A percentile compares a stretch with the other conserved stretches of the same genome.
Evolutionary conservation across 1,140 invertebrate species (phyloP).

Genomic region (Caenorhabditis inopinata): DNA sequence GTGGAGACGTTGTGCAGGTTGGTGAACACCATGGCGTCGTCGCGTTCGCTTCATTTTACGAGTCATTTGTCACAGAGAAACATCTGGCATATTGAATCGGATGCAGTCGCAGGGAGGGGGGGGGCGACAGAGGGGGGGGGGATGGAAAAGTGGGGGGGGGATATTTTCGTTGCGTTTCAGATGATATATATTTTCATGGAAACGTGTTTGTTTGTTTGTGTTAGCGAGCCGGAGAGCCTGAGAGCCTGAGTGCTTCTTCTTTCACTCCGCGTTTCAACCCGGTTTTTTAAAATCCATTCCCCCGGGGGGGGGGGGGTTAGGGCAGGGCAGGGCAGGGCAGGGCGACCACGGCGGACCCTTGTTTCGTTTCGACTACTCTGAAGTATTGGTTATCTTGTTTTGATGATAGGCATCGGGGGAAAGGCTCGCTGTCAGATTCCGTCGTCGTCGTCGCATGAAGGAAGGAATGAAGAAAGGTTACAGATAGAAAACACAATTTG

Average conservation of each 20-base stretch:
- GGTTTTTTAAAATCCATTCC: conserved; percentile 2
- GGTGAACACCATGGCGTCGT: too few species aligned
- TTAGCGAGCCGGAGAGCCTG: too few species aligned
- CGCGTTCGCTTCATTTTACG: background rate
- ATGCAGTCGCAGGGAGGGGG: too few species aligned
- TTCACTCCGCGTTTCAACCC: background rate
- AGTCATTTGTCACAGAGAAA: background rate
- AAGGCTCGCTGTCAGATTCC: too few species aligned
- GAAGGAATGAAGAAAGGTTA: too few species aligned
- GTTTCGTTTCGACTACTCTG: background rate
- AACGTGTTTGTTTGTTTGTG: too few species aligned
- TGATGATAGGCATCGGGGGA: too few species aligned
- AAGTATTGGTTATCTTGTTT: conserved; percentile 14
- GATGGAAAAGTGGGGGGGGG: background rate
- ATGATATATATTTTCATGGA: conserved; percentile 10
- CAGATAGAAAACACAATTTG: conserved; percentile 4
- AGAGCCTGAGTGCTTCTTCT: too few species aligned
- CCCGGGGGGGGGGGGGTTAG: too few species aligned
- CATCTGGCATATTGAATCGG: background rate
- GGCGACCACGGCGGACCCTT: background rate
- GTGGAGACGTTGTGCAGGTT: conserved; percentile 40
- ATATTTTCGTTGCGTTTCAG: background rate
- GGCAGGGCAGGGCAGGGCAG: too few species aligned
- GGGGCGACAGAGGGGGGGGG: too few species aligned
- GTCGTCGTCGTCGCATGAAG: too few species aligned